Evolutionary conservation across 2,797 vertebrate species (phyloP).

Genomic region (Mus minutoides): DNA sequence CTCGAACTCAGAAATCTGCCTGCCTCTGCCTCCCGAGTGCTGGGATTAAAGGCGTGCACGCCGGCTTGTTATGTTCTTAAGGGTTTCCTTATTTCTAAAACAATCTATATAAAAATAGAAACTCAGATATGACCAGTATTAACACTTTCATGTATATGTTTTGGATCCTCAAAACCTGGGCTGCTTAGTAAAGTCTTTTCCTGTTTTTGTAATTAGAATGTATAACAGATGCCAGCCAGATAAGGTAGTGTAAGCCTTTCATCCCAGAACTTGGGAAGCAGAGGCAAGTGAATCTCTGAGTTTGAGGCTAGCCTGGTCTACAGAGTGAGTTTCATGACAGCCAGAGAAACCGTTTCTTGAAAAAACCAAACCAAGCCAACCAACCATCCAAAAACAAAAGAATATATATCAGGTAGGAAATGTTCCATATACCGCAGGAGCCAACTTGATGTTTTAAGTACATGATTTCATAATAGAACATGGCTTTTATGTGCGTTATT

Average conservation of each 20-base stretch:
- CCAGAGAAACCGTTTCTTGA: background rate
- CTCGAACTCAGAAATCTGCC: too few species aligned
- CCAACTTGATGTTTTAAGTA: background rate
- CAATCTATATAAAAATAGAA: background rate
- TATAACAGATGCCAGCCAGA: background rate
- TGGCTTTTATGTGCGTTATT: constrained; percentile 28
- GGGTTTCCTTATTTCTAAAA: constrained; percentile 48
- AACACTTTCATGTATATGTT: constrained; percentile 3
- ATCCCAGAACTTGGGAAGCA: background rate
- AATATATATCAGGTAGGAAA: background rate
- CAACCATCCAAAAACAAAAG: background rate
- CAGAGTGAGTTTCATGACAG: background rate
- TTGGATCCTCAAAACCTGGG: background rate
- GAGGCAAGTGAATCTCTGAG: background rate
- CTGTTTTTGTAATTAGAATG: constrained; percentile 1
- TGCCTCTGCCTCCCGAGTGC: too few species aligned
- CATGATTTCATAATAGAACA: constrained; percentile 13
- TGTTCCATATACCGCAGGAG: background rate
- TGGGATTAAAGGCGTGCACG: too few species aligned
- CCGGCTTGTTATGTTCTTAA: constrained; percentile 25
- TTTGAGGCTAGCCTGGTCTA: background rate
- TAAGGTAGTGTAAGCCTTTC: background rate
- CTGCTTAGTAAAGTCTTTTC: background rate
- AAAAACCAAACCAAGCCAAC: background rate
- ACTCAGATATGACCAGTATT: background rate